Conservation (phyloP, 64 coral and sea anemone genomes). For the Montipora foliosa region DNA sequence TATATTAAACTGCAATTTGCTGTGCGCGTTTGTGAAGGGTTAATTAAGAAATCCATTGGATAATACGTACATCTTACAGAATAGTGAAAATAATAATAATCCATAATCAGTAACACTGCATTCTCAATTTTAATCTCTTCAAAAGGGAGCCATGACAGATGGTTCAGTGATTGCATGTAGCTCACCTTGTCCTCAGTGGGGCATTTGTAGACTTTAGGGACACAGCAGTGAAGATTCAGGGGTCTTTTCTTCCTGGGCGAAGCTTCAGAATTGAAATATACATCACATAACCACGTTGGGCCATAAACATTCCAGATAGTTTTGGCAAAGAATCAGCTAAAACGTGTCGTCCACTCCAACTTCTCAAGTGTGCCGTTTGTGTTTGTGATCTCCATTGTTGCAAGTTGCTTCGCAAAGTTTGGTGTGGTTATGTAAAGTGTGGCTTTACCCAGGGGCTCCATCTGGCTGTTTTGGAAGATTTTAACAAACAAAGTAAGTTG, state of each 20-base stretch:
- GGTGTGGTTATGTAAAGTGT: slow-evolving; percentile 18
- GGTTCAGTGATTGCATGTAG: background rate
- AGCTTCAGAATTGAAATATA: background rate
- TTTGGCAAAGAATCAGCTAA: slow-evolving; percentile 40
- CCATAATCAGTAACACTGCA: too few species aligned
- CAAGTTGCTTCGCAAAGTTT: slow-evolving; percentile 62
- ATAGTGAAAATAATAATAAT: too few species aligned
- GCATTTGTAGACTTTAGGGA: slow-evolving; percentile 36
- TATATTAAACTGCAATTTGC: too few species aligned
- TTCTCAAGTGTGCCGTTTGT: slow-evolving; percentile 45
- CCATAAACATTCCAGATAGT: slow-evolving; percentile 54
- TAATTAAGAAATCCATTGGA: too few species aligned
- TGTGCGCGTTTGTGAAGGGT: too few species aligned
- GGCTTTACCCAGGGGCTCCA: slow-evolving; percentile 31
- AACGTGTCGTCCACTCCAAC: slow-evolving; percentile 28
- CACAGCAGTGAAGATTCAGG: slow-evolving; percentile 10
- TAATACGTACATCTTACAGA: too few species aligned
- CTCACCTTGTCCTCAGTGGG: slow-evolving; percentile 58
- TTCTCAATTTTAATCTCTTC: too few species aligned
- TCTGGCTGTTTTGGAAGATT: background rate
- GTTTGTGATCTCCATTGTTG: slow-evolving; percentile 50
- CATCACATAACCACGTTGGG: background rate
- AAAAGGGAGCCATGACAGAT: background rate
- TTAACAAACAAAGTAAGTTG: slow-evolving; percentile 43
- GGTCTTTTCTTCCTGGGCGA: slow-evolving; percentile 56